Base-by-base conservation (phyloP, 1,140 invertebrate species). In the Drosophila lacertosa region DNA sequence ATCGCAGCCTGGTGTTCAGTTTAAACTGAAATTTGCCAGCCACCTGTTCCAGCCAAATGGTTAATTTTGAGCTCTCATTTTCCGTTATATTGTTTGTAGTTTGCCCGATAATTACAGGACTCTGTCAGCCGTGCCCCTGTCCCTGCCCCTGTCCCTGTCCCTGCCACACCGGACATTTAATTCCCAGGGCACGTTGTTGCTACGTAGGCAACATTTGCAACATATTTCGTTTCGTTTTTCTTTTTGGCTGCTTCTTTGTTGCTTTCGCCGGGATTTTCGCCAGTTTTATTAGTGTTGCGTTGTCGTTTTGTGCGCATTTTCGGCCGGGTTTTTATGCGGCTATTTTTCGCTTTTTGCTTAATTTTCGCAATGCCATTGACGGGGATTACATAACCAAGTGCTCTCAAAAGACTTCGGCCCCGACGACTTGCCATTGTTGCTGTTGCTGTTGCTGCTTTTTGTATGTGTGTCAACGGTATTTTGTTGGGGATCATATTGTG, bases 41-140 rank as follows among this genome's bases (percentile, higher is more conserved):
- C 58, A 69, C 58, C 66, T 69, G 58, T n/a, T 45, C n/a, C 2
- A 11, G 7, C 29, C 22, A 54, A 62, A 53, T 53, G 39, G 15
- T 39, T 9, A 7, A 32, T 37, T 53, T 24, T 63, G 7, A 13
- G 47, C 48, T 54, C 29, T 33, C 35, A 22, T 29, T 54, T 54
- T 48, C 44, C 26, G 39, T 26, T 44, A 64, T 63, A 76, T 75
- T 73, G 53, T 47, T 20, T 79, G 66, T 45, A 70, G 58, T 65
- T 70, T 60, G 51, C 42, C 40, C 51, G 65, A 78, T 82, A 82
- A 82, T 82, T 83, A 69, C 44, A 39, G n/a, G n/a, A n/a, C n/a
- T n/a, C n/a, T 37, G 40, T 35, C 24, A 26, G n/a, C 44, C 24
- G 7, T 32, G 4, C 15, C 11, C 13, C 2, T 1, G n/a, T n/a